phyloP scores from a whole-genome alignment of 2,113 vertebrate genomes.

The Mesitornis unicolor region DNA sequence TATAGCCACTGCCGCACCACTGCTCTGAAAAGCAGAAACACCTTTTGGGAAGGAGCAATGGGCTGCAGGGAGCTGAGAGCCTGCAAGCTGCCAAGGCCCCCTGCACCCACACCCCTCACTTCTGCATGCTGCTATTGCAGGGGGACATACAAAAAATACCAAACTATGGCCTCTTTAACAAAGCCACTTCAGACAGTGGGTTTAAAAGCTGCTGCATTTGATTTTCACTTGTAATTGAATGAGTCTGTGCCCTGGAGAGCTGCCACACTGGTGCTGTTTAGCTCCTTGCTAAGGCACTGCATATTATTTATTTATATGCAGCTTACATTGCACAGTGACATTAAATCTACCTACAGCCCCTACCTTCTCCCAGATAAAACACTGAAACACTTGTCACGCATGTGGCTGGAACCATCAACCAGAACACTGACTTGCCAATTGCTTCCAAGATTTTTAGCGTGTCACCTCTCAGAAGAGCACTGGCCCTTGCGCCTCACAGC shows the following conservation, averaged over 20 bases:
- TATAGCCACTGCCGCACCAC: rapidly evolving
- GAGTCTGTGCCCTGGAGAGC: neutral
- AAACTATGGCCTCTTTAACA: neutral
- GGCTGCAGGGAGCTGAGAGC: neutral
- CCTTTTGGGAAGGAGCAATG: neutral
- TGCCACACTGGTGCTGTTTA: neutral
- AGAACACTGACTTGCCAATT: neutral
- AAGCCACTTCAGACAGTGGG: neutral
- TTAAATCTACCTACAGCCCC: neutral
- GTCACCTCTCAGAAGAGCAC: neutral
- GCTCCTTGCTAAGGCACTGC: neutral
- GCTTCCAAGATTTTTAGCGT: neutral
- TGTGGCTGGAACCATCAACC: rapidly evolving
- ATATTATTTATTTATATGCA: neutral
- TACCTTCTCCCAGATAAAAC: neutral
- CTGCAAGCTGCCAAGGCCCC: rapidly evolving
- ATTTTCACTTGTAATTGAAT: neutral
- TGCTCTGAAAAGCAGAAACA: neutral
- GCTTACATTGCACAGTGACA: neutral
- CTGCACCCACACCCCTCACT: neutral
- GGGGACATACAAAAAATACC: too few species aligned
- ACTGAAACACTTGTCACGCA: neutral
- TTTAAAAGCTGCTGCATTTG: neutral
- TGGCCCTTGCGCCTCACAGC: neutral
- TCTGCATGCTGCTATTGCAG: neutral